These are phyloP conservation scores for Saturnia pavonia DNA, from an alignment of 2,888 invertebrate species.

Conservation along the genomic window DNA sequence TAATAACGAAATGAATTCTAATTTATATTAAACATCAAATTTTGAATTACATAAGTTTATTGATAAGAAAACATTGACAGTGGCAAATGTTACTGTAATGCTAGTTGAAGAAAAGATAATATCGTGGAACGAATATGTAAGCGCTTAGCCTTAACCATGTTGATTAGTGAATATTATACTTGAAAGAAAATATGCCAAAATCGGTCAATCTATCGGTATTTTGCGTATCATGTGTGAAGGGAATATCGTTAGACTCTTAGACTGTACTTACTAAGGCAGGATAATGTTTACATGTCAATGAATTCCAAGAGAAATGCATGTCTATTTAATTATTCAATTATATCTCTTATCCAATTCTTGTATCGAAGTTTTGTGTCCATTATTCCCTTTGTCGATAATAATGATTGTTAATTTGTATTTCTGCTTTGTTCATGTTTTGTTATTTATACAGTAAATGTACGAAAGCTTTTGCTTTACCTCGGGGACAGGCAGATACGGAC, in stretches of 20 bases:
- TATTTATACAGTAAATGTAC: slow-evolving; percentile 14
- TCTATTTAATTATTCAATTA: background rate
- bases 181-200: no score
- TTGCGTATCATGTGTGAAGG: no score
- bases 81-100: no score
- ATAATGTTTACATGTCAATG: background rate
- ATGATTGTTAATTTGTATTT: slow-evolving; percentile 10
- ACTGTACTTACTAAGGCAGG: background rate
- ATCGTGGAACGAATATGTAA: no score
- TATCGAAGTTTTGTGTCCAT: background rate
- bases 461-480: slow-evolving; percentile 10
- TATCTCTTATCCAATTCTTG: background rate
- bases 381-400: background rate
- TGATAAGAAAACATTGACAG: no score
- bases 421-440: slow-evolving; percentile 20
- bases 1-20: no score
- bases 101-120: background rate
- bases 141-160: no score
- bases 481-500: background rate
- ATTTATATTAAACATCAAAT: no score
- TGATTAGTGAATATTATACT: no score
- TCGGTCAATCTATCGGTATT: no score
- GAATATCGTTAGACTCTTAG: background rate
- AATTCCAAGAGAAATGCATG: background rate
- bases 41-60: no score